phyloP scores from a whole-genome alignment of 2,113 vertebrate genomes.

The Rhinoderma darwinii region DNA sequence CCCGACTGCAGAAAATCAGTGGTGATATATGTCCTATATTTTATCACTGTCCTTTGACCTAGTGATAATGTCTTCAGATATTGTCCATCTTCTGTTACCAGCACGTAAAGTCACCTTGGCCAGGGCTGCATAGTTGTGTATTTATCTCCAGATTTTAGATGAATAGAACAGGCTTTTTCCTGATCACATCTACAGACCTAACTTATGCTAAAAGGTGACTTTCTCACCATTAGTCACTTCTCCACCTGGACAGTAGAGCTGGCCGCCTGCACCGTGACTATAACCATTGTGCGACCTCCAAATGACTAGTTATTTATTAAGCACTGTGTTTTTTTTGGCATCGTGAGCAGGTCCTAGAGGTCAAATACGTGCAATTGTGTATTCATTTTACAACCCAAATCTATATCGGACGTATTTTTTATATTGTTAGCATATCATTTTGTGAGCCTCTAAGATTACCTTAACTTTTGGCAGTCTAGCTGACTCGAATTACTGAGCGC shows the following conservation, averaged over 20 bases:
- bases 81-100: background rate
- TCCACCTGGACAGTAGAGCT: background rate
- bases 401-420: background rate
- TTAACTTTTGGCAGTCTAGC: background rate
- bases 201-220: background rate
- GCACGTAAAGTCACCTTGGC: background rate
- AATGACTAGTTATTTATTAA: slow-evolving; percentile 51
- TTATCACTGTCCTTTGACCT: background rate
- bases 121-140: background rate
- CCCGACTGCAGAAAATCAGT: background rate
- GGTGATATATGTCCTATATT: background rate
- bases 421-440: background rate
- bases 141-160: background rate
- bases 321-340: background rate
- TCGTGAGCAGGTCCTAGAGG: background rate
- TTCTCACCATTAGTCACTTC: slow-evolving; percentile 30
- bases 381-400: background rate
- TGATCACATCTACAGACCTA: background rate
- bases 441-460: background rate
- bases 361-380: background rate
- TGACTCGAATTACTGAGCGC: too few relatives aligned
- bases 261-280: background rate
- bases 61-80: background rate
- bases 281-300: background rate
- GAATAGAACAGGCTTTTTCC: background rate